These are phyloP conservation scores for Gasterosteus aculeatus DNA, from an alignment of 2,113 vertebrate genomes.

Conservation along the genomic window DNA sequence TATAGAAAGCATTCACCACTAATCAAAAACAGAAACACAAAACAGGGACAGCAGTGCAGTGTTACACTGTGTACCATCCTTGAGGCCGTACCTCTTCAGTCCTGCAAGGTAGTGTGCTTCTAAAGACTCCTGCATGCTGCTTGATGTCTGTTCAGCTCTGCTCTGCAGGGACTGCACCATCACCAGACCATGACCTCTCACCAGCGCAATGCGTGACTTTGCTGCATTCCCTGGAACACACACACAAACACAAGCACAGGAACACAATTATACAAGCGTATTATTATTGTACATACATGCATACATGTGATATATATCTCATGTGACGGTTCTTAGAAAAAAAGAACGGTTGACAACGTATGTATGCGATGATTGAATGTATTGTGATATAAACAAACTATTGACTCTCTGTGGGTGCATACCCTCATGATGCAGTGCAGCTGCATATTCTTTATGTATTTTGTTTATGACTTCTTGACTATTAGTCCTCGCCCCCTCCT, in stretches of 20 bases:
- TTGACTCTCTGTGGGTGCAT: slow-evolving; percentile 23
- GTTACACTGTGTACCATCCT: neutral
- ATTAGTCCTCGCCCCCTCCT: slow-evolving; percentile 59
- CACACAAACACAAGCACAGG: slow-evolving; percentile 8
- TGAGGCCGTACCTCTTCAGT: slow-evolving; percentile 83
- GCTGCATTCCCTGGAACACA: slow-evolving; percentile 77
- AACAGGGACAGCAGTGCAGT: neutral
- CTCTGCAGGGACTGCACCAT: slow-evolving; percentile 79
- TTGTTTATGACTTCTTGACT: slow-evolving; percentile 72
- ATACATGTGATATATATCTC: neutral
- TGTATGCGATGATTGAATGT: neutral
- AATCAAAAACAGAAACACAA: neutral
- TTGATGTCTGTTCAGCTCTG: slow-evolving; percentile 78
- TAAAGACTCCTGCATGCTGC: slow-evolving; percentile 85
- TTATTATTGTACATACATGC: neutral
- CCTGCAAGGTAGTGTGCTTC: slow-evolving; percentile 82
- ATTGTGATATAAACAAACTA: neutral
- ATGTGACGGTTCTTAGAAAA: neutral
- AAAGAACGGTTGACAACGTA: neutral
- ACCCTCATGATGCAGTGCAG: slow-evolving; percentile 88
- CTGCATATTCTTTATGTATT: slow-evolving; percentile 83
- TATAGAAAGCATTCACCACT: neutral
- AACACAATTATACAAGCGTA: slow-evolving; percentile 5
- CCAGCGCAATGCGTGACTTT: slow-evolving; percentile 82
- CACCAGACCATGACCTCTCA: slow-evolving; percentile 83